Evolutionary conservation across 1,140 invertebrate species (phyloP).

Genomic region (Teleopsis dalmanni): DNA sequence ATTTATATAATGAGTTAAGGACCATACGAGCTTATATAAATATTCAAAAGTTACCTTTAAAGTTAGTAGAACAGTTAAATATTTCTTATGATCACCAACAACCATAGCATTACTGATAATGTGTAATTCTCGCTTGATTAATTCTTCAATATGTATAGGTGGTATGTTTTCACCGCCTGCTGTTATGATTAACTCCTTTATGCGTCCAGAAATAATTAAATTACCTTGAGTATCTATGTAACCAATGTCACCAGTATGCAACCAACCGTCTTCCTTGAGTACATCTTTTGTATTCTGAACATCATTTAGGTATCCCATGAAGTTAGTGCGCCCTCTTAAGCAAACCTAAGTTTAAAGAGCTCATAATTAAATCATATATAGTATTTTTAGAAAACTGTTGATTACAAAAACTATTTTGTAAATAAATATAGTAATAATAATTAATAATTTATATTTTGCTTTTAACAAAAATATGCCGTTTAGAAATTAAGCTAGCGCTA

Average conservation of each 20-base stretch:
- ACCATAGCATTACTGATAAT: constrained; percentile 74
- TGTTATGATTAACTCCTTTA: constrained; percentile 85
- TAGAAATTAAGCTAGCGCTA: no score
- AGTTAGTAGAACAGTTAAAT: constrained; percentile 73
- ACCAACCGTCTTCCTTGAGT: constrained; percentile 64
- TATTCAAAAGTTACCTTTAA: constrained; percentile 58
- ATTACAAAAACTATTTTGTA: no score
- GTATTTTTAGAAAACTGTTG: no score
- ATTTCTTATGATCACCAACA: constrained; percentile 81
- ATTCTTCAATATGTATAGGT: constrained; percentile 78
- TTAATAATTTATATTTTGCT: no score
- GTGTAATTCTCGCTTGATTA: constrained; percentile 66
- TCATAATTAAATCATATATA: no score
- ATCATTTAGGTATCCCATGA: constrained; percentile 82
- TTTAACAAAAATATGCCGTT: no score
- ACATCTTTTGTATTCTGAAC: constrained; percentile 66
- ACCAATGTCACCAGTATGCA: constrained; percentile 77
- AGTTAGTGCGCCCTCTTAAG: constrained; percentile 50
- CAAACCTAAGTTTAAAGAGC: constrained; percentile 4
- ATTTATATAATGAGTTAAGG: constrained; percentile 14
- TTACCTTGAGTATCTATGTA: constrained; percentile 65
- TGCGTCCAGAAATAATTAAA: constrained; percentile 73
- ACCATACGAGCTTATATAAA: background rate
- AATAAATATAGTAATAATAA: no score
- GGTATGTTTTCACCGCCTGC: constrained; percentile 90